phyloP scores from a whole-genome alignment of 2,113 vertebrate species.

The Podocnemis expansa region DNA sequence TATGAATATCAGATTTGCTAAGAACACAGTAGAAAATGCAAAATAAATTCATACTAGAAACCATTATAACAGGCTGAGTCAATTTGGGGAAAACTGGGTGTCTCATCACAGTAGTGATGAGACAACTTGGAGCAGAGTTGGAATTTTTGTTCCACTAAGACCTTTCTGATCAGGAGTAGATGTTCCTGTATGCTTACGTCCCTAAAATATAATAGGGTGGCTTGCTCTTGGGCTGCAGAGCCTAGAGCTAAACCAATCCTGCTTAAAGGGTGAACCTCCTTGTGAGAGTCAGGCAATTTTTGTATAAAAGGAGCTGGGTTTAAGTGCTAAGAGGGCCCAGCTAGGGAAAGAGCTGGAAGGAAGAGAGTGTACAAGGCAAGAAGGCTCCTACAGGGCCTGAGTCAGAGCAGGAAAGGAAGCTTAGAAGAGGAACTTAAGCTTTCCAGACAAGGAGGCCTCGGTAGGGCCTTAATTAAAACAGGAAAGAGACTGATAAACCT shows the following conservation, averaged over 20 bases:
- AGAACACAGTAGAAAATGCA: neutral
- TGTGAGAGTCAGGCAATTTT: neutral
- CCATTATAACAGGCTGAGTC: neutral
- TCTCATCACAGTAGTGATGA: neutral
- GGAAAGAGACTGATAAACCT: neutral
- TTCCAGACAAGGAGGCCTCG: neutral
- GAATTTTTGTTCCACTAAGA: neutral
- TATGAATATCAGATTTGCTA: neutral
- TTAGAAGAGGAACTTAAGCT: neutral
- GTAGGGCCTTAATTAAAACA: neutral
- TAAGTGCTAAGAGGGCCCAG: neutral
- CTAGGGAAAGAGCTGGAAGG: no score
- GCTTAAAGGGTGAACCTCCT: neutral
- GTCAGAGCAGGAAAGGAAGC: neutral
- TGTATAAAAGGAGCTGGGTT: neutral
- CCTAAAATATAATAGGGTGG: neutral
- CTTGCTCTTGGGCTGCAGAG: neutral
- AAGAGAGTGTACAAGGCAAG: neutral
- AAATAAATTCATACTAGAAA: neutral
- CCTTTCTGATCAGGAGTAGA: neutral
- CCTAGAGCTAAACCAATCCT: neutral
- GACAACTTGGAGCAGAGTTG: neutral
- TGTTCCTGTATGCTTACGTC: slow-evolving; percentile 24
- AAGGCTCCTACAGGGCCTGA: neutral
- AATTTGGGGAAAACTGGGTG: neutral